phyloP scores from a whole-genome alignment of 2,797 vertebrate species.

The Parambassis ranga region DNA sequence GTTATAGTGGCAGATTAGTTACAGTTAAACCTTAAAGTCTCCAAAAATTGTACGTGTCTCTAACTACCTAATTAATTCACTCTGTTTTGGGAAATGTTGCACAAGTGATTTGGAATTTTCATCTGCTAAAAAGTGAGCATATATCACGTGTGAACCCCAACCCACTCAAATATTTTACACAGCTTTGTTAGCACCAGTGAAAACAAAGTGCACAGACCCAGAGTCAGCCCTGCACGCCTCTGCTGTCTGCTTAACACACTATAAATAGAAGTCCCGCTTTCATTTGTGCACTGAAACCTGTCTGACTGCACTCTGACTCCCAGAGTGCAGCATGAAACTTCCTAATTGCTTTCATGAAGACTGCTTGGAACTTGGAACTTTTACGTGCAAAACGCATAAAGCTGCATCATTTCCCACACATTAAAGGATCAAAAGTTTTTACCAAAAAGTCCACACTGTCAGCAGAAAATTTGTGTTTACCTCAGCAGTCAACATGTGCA shows the following conservation, averaged over 20 bases:
- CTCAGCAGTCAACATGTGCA: conserved; percentile 34
- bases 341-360: background rate
- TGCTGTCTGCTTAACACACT: background rate
- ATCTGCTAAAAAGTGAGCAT: too few species aligned
- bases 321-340: background rate
- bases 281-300: conserved; percentile 4
- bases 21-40: too few species aligned
- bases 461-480: conserved; percentile 25
- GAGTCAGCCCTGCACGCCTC: background rate
- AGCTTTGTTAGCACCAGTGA: background rate
- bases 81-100: too few species aligned
- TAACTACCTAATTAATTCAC: too few species aligned
- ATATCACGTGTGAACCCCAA: too few species aligned
- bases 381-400: conserved; percentile 4
- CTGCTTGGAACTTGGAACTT: background rate
- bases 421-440: background rate
- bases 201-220: background rate
- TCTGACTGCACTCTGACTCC: background rate
- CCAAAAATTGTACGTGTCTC: too few species aligned
- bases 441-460: conserved; percentile 42
- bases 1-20: too few species aligned
- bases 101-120: too few species aligned
- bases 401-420: background rate
- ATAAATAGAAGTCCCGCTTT: background rate
- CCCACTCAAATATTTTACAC: background rate